These are phyloP conservation scores for Caenorhabditis angaria DNA, from an alignment of 2,888 invertebrate genomes.

Conservation along the genomic window DNA sequence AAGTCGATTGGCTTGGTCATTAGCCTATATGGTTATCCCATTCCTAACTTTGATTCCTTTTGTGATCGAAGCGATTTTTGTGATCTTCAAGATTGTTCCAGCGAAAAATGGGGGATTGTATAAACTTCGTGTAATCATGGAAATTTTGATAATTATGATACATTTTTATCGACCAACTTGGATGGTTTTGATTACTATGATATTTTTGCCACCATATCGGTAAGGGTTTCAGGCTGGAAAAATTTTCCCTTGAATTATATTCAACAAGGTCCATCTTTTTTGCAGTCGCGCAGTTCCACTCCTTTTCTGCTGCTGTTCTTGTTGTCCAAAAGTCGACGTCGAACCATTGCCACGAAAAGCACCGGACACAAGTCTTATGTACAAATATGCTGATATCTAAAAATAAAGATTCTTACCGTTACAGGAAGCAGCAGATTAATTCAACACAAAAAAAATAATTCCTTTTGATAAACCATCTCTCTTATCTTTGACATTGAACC, in stretches of 20 bases:
- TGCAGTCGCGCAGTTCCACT: constrained; percentile 47
- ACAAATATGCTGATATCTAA: constrained; percentile 52
- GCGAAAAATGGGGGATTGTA: not conserved
- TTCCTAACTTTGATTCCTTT: constrained; percentile 43
- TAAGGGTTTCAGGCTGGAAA: too few relatives aligned
- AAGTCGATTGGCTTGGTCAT: constrained; percentile 49
- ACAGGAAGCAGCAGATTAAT: not conserved
- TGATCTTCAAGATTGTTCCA: not conserved
- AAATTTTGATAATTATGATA: constrained; percentile 37
- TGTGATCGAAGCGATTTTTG: constrained; percentile 25
- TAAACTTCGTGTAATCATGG: constrained; percentile 11
- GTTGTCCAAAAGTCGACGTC: constrained; percentile 49
- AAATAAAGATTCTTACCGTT: not conserved
- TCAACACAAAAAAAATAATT: not conserved
- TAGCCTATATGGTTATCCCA: constrained; percentile 46
- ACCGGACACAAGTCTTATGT: constrained; percentile 52
- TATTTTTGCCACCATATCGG: constrained; percentile 53
- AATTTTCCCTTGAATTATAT: too few relatives aligned
- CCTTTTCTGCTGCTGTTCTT: constrained; percentile 48
- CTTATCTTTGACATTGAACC: not conserved
- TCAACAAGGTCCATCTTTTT: not conserved
- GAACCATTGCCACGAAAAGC: constrained; percentile 49
- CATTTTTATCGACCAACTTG: constrained; percentile 51
- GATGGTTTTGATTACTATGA: constrained; percentile 49
- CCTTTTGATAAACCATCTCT: too few relatives aligned